phyloP scores from a whole-genome alignment of 2,797 vertebrate species.

The Amniataba percoides region DNA sequence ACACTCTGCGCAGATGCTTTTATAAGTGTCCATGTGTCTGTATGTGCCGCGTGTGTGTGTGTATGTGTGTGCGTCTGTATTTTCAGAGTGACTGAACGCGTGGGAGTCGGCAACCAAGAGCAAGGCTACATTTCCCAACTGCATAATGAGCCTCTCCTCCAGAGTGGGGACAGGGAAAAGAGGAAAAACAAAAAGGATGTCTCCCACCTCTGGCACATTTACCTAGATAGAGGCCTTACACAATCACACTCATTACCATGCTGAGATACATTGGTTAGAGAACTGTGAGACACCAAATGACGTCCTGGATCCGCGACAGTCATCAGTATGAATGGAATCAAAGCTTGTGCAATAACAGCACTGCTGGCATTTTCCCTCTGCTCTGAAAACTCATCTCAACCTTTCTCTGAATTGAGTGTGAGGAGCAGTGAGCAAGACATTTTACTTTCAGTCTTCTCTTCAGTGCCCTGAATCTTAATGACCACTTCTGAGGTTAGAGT shows the following conservation, averaged over 20 bases:
- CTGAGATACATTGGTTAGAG: slow-evolving; percentile 23
- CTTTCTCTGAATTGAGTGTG: slow-evolving; percentile 34
- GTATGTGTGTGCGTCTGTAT: slow-evolving; percentile 19
- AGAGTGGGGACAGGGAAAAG: slow-evolving; percentile 36
- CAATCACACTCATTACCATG: slow-evolving; percentile 34
- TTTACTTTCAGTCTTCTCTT: slow-evolving; percentile 20
- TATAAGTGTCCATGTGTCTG: slow-evolving; percentile 51
- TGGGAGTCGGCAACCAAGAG: slow-evolving; percentile 47
- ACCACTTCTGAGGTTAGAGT: slow-evolving; percentile 35
- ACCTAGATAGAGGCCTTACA: slow-evolving; percentile 54
- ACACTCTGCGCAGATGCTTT: slow-evolving; percentile 62
- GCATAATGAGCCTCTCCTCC: slow-evolving; percentile 55
- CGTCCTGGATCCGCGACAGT: slow-evolving; percentile 10
- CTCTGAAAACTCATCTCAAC: slow-evolving; percentile 31
- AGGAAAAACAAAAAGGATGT: slow-evolving; percentile 43
- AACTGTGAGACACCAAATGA: slow-evolving; percentile 19
- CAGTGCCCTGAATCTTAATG: slow-evolving; percentile 45
- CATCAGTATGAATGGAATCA: slow-evolving; percentile 15
- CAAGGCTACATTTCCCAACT: slow-evolving; percentile 73
- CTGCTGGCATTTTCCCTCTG: slow-evolving; percentile 31
- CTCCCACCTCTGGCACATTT: slow-evolving; percentile 62
- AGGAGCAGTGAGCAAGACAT: slow-evolving; percentile 25
- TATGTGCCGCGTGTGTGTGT: slow-evolving; percentile 19
- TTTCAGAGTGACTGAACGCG: slow-evolving; percentile 49
- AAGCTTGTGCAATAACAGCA: slow-evolving; percentile 13